phyloP scores from a whole-genome alignment of 53 echinoderm and acorn worm species.

The Astropecten irregularis region DNA sequence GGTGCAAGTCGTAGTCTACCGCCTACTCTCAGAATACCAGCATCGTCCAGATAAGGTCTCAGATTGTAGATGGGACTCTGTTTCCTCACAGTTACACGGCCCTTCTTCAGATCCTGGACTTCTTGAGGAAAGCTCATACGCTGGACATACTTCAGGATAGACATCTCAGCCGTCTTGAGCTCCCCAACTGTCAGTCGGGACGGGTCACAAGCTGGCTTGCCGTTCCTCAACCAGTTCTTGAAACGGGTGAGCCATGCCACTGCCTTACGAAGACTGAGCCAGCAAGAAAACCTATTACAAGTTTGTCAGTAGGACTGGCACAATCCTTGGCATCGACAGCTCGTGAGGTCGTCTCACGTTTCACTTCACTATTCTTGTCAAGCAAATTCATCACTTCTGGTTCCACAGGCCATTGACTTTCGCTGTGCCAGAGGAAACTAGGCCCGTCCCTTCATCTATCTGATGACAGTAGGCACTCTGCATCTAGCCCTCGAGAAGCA shows the following conservation, averaged over 20 bases:
- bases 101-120: background rate
- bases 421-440: background rate
- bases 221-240: background rate
- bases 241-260: background rate
- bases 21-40: conserved; percentile 46
- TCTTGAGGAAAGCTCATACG: background rate
- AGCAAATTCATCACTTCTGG: background rate
- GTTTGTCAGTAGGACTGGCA: background rate
- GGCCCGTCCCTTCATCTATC: background rate
- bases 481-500: no score
- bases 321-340: no score
- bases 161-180: background rate
- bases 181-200: background rate
- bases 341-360: background rate
- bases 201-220: background rate
- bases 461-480: background rate
- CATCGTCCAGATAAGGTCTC: background rate
- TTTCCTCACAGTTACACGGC: background rate
- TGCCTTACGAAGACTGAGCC: background rate
- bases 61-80: background rate
- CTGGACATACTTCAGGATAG: background rate
- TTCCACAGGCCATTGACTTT: background rate
- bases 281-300: background rate
- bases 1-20: conserved; percentile 49
- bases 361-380: background rate